Evolutionary conservation across 2,888 invertebrate species (phyloP).

Genomic region (Oegoconia quadripuncta): DNA sequence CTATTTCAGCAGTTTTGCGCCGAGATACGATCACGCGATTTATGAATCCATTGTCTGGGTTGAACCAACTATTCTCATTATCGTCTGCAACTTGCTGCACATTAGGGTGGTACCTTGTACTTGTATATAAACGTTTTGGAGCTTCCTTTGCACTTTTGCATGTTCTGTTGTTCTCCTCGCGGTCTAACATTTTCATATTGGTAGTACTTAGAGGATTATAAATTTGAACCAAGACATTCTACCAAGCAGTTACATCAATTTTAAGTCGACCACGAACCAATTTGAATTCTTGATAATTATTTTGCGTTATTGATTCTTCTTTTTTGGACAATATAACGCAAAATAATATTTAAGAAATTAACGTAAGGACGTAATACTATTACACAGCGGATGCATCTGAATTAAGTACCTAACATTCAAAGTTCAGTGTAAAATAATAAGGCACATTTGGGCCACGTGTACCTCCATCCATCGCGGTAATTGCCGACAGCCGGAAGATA

Average conservation of each 20-base stretch:
- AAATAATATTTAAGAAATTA: background rate
- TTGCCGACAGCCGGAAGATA: conserved; percentile 73
- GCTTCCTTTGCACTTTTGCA: too few relatives aligned
- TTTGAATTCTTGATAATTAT: too few relatives aligned
- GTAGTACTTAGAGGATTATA: too few relatives aligned
- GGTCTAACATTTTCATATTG: too few relatives aligned
- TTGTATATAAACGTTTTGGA: conserved; percentile 36
- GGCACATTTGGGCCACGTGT: conserved; percentile 57
- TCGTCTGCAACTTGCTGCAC: conserved; percentile 34
- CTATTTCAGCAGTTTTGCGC: conserved; percentile 57
- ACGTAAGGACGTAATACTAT: background rate
- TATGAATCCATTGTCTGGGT: conserved; percentile 63
- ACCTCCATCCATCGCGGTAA: conserved; percentile 62
- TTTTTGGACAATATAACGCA: too few relatives aligned
- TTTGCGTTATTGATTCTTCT: too few relatives aligned
- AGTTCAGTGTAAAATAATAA: conserved; percentile 43
- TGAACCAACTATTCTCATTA: conserved; percentile 57
- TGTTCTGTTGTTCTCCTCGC: too few relatives aligned
- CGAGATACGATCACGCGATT: conserved; percentile 60
- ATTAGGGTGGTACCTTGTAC: conserved; percentile 19
- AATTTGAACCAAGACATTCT: too few relatives aligned
- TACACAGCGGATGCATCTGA: background rate
- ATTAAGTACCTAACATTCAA: conserved; percentile 21
- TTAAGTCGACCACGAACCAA: too few relatives aligned
- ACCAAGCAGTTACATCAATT: too few relatives aligned